Base-by-base conservation (phyloP, 2,888 invertebrate species). In the Agrotis exclamationis region DNA sequence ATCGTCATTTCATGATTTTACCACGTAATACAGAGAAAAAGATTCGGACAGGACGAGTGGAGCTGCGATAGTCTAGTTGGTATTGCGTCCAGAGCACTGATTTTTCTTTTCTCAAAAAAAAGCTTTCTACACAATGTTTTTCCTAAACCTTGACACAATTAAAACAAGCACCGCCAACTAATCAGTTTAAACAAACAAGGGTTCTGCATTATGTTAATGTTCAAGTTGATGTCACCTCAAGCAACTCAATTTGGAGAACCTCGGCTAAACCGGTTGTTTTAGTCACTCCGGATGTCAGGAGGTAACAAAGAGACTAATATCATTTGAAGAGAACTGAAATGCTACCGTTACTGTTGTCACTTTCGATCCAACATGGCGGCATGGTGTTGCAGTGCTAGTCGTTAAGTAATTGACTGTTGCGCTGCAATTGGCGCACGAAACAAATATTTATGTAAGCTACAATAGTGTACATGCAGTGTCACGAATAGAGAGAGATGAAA, bases 241-340 rank as follows among this genome's bases (percentile, higher is more conserved):
- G 22, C 48, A 73, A 81, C 69, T 70, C 50, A 48, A 65, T 76
- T 73, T 28, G 16, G 53, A 53, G 44, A 28, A 22, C 4, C 18
- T 14, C 20, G n/a, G n/a, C 63, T 22, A 39, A 76, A 48, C 59
- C 50, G 50, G 22, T 63, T 66, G 56, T 59, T 69, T 54, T 18
- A 53, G 28, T 60, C 69, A 53, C 44, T 69, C 44, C 50, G 18
- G 45, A 58, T 59, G 67, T 72, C 69, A 66, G 24, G 64, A 68
- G 62, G 63, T 70, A 70, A 80, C 77, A 80, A 72, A 76, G 69
- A 66, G 57, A 54, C 48, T 54, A 54, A 67, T 66, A 20, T 47
- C 24, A 58, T 63, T 71, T 62, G 28, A 50, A 53, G 54, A 62
- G 44, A 45, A 28, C 6, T 28, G 7, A 13, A 39, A 7, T 20